phyloP scores from a whole-genome alignment of 2,888 invertebrate species.

The Drosophila anomalata region DNA sequence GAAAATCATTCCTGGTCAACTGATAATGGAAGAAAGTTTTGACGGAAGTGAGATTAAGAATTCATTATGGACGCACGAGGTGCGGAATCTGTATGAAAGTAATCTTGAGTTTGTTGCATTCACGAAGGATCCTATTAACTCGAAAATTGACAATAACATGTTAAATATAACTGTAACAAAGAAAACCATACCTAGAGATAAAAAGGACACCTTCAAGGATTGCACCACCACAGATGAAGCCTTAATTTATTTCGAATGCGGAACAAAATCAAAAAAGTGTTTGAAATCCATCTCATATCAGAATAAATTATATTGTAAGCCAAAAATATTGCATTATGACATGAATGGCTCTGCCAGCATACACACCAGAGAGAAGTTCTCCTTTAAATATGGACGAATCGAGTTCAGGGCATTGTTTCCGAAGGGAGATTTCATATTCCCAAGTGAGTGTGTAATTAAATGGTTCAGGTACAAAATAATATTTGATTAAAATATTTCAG shows the following conservation, averaged over 20 bases:
- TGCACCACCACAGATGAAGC: too few species aligned
- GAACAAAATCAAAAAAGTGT: too few species aligned
- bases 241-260: too few species aligned
- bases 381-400: slow-evolving; percentile 12
- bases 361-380: neutral
- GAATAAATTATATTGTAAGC: neutral
- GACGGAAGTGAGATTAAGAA: neutral
- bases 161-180: neutral
- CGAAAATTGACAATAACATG: neutral
- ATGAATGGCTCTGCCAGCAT: slow-evolving; percentile 5
- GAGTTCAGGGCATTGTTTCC: slow-evolving; percentile 7
- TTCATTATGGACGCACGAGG: neutral
- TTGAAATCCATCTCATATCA: too few species aligned
- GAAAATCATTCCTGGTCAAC: neutral
- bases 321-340: neutral
- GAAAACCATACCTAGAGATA: neutral
- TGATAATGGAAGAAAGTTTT: neutral
- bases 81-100: neutral
- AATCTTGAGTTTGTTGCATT: neutral
- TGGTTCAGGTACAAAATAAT: neutral
- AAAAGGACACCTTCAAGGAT: too few species aligned
- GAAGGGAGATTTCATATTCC: neutral
- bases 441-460: neutral
- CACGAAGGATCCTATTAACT: neutral
- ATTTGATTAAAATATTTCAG: neutral